A percentile compares a stretch with the other conserved stretches of the same genome.
Evolutionary conservation across 1,140 invertebrate genomes (phyloP).

Genomic region (Conus ventricosus): DNA sequence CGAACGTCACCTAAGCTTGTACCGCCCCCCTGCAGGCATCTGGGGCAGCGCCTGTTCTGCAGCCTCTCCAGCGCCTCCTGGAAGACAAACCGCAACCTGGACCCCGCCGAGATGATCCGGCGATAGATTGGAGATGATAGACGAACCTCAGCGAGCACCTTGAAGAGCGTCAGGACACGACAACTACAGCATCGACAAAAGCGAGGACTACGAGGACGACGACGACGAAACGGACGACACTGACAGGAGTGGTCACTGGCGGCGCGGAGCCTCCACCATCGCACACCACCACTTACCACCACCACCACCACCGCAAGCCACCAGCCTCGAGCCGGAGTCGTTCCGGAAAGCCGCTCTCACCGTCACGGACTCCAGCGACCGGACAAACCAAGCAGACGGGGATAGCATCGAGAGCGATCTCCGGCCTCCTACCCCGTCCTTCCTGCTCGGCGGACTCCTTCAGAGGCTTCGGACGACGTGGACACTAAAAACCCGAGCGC

Average conservation of each 20-base stretch:
- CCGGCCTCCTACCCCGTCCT: background rate
- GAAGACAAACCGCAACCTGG: conserved; percentile 70
- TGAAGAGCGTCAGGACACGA: conserved; percentile 55
- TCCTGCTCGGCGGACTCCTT: background rate
- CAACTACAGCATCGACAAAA: conserved; percentile 53
- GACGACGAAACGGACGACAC: conserved; percentile 30
- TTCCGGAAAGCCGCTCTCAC: background rate
- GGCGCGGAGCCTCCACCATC: background rate
- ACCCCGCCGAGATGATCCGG: conserved; percentile 73
- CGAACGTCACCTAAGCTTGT: no score
- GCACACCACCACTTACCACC: background rate
- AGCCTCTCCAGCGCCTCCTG: conserved; percentile 75
- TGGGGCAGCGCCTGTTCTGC: conserved; percentile 78
- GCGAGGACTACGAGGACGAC: conserved; percentile 58
- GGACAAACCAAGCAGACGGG: background rate
- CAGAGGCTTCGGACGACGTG: background rate
- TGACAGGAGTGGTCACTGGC: background rate
- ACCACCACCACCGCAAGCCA: background rate
- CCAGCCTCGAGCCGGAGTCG: background rate
- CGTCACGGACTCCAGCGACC: background rate
- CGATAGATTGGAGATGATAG: conserved; percentile 68
- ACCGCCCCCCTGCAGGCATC: conserved; percentile 63
- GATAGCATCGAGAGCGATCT: background rate
- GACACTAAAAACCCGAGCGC: background rate
- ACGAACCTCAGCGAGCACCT: conserved; percentile 51